These are phyloP conservation scores for Vulpes lagopus DNA, from an alignment of 2,113 vertebrate species.

Conservation along the genomic window DNA sequence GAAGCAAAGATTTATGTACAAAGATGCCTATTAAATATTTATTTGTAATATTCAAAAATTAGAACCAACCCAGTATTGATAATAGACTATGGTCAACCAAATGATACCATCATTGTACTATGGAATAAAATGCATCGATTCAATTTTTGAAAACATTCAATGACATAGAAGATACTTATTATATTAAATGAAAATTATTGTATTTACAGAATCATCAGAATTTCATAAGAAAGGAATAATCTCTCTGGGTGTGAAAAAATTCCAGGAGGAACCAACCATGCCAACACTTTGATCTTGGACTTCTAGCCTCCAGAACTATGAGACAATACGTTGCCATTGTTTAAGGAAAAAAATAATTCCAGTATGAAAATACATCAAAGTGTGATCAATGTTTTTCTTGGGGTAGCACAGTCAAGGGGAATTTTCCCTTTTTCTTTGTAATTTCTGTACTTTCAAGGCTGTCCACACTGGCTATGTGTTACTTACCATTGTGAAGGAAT, in stretches of 20 bases:
- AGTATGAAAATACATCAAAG: not conserved
- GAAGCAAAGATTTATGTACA: not conserved
- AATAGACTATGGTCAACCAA: not conserved
- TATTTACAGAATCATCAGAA: not conserved
- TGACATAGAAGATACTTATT: not conserved
- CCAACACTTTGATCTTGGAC: not conserved
- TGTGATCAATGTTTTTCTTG: not conserved
- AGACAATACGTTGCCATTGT: not conserved
- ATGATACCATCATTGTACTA: not conserved
- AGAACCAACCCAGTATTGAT: not conserved
- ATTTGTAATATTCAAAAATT: not conserved
- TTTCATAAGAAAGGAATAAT: not conserved
- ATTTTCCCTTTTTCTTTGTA: slow-evolving; percentile 13
- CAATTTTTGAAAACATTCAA: not conserved
- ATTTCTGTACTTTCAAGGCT: not conserved
- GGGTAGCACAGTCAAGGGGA: not conserved
- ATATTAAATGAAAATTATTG: not conserved
- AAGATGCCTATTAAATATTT: not conserved
- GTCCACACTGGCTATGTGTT: not conserved
- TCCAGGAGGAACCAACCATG: not conserved
- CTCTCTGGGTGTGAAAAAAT: not conserved
- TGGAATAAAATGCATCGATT: not conserved
- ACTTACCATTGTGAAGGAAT: not conserved
- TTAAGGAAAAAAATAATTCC: not conserved
- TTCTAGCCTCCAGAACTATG: not conserved